A percentile compares a stretch with the other conserved stretches of the same genome.
These are phyloP conservation scores for Pampus argenteus DNA, from an alignment of 2,797 vertebrate species.

Conservation along the genomic window DNA sequence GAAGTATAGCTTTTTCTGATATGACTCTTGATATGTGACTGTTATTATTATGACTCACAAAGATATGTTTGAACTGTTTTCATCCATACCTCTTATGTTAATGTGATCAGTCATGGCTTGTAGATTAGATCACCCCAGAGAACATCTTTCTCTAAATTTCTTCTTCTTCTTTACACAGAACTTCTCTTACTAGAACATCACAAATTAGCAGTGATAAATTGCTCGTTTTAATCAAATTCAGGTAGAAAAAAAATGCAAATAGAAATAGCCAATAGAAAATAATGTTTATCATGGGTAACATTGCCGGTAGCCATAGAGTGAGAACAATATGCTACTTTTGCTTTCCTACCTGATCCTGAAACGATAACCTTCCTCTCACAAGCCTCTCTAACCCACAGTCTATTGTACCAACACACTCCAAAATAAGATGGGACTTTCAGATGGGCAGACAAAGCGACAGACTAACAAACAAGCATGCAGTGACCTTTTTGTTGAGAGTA, in stretches of 20 bases:
- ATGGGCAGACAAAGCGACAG: slow-evolving; percentile 28
- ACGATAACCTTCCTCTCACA: slow-evolving; percentile 9
- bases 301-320: neutral
- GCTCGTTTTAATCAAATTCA: too few species aligned
- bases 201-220: neutral
- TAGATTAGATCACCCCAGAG: slow-evolving; percentile 65
- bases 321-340: neutral
- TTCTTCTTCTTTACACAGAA: slow-evolving; percentile 24
- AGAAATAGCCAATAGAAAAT: neutral
- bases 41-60: slow-evolving; percentile 53
- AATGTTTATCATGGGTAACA: neutral
- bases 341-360: neutral
- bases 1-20: slow-evolving; percentile 38
- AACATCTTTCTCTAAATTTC: slow-evolving; percentile 66
- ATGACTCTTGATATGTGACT: slow-evolving; percentile 60
- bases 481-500: slow-evolving; percentile 55
- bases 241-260: too few species aligned
- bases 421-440: slow-evolving; percentile 25
- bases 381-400: slow-evolving; percentile 7
- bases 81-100: slow-evolving; percentile 63
- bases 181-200: too few species aligned
- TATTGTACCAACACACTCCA: slow-evolving; percentile 5
- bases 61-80: slow-evolving; percentile 70
- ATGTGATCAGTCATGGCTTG: slow-evolving; percentile 68
- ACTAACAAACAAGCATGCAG: slow-evolving; percentile 45